These are phyloP conservation scores for Heliconius erato DNA, from an alignment of 2,888 invertebrate genomes.

Conservation along the genomic window DNA sequence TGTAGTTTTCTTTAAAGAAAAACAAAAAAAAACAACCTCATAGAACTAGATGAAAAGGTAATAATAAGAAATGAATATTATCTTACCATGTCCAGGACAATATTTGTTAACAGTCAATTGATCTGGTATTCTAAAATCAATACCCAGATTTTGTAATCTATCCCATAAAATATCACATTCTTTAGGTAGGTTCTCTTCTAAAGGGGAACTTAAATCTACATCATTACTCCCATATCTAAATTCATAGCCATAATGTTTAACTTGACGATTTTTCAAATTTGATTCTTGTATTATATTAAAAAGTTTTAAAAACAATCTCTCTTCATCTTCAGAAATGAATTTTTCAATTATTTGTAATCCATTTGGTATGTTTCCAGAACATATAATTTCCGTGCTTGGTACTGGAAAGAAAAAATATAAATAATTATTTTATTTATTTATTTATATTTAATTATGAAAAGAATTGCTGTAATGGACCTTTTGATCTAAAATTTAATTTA, in stretches of 20 bases:
- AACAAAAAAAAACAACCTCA: neutral
- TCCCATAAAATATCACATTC: constrained; percentile 89
- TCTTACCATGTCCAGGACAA: constrained; percentile 91
- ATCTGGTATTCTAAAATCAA: constrained; percentile 86
- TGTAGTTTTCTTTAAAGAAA: too few species aligned
- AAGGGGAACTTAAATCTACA: constrained; percentile 90
- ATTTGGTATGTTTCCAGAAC: constrained; percentile 82
- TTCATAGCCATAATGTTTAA: constrained; percentile 96
- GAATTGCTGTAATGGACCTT: neutral
- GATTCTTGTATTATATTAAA: constrained; percentile 83
- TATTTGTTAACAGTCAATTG: constrained; percentile 95
- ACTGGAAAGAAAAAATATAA: constrained; percentile 66
- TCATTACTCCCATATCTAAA: constrained; percentile 95
- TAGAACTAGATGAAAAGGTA: neutral
- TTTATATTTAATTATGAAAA: neutral
- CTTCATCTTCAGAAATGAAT: constrained; percentile 90
- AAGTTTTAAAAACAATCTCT: constrained; percentile 85
- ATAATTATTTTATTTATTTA: neutral
- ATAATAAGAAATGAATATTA: neutral
- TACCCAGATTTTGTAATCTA: constrained; percentile 77
- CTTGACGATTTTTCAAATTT: constrained; percentile 92
- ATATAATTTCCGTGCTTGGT: constrained; percentile 70
- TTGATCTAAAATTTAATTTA: neutral
- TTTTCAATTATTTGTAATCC: constrained; percentile 90
- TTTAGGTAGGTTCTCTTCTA: constrained; percentile 89